Conservation (phyloP, 35 echinoderm and acorn worm genomes). For the Hemicentrotus pulcherrimus region DNA sequence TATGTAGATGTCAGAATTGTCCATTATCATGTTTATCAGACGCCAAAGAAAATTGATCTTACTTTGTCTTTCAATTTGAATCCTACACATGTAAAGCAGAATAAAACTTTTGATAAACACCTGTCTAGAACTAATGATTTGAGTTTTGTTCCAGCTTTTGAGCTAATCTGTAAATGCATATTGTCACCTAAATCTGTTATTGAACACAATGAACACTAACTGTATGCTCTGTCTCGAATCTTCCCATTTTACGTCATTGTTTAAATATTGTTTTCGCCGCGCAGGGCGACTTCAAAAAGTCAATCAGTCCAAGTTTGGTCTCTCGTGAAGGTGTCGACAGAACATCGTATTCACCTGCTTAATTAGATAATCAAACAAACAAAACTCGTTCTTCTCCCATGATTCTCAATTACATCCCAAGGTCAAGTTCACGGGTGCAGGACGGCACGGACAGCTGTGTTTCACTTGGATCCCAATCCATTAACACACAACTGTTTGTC, state of each 20-base stretch:
- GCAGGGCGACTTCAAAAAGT: neutral
- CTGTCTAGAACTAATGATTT: neutral
- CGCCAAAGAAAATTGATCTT: too few species aligned
- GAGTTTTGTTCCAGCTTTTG: neutral
- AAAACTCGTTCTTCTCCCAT: neutral
- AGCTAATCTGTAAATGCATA: neutral
- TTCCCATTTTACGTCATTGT: neutral
- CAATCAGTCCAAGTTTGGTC: neutral
- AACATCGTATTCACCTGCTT: conserved; percentile 1
- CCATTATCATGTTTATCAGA: too few species aligned
- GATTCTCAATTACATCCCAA: neutral
- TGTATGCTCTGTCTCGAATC: too few species aligned
- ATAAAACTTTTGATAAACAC: too few species aligned
- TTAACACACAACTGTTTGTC: neutral
- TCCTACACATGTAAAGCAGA: too few species aligned
- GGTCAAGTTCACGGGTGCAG: neutral
- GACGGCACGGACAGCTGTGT: neutral
- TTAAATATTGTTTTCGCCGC: neutral
- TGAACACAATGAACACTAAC: neutral
- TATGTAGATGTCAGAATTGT: too few species aligned
- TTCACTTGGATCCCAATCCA: neutral
- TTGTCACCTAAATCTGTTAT: neutral
- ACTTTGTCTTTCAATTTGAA: too few species aligned
- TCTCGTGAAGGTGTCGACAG: neutral
- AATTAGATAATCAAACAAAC: neutral